Evolutionary conservation across 2,888 invertebrate genomes (phyloP).

Genomic region (Troides oblongomaculatus): DNA sequence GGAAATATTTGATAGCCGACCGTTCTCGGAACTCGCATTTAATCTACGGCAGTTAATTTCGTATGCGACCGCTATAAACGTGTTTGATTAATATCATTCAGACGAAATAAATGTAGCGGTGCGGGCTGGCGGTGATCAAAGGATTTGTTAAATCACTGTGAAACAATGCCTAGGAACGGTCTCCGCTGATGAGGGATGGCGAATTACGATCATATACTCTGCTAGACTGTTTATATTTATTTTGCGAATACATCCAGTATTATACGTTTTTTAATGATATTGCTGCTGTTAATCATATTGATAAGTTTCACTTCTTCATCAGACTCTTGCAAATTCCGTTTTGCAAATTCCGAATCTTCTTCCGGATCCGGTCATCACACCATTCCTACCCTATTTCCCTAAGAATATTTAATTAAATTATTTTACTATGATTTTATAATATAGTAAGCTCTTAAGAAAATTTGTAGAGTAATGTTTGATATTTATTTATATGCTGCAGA

Average conservation of each 20-base stretch:
- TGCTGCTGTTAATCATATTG: too few species aligned
- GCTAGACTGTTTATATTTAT: background rate
- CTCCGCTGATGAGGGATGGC: conserved; percentile 46
- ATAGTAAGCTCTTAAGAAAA: too few species aligned
- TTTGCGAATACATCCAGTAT: background rate
- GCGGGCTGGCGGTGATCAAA: conserved; percentile 64
- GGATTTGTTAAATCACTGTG: conserved; percentile 57
- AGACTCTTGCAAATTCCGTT: too few species aligned
- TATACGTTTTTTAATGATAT: too few species aligned
- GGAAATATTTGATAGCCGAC: conserved; percentile 73
- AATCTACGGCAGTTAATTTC: conserved; percentile 69
- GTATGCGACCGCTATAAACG: conserved; percentile 72
- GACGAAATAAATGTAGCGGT: conserved; percentile 69
- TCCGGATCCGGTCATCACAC: too few species aligned
- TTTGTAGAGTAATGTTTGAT: too few species aligned
- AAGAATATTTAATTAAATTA: too few species aligned
- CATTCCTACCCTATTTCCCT: too few species aligned
- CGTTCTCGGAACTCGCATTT: conserved; percentile 68
- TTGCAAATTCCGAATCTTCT: too few species aligned
- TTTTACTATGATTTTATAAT: too few species aligned
- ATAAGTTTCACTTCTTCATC: too few species aligned
- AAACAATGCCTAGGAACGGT: conserved; percentile 46
- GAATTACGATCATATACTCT: conserved; percentile 43
- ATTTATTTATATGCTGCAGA: too few species aligned
- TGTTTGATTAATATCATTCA: conserved; percentile 74